Percentiles rank a stretch among this genome's conserved stretches.
These are phyloP conservation scores for Drosophila lowei DNA, from an alignment of 1,140 invertebrate species.

Conservation along the genomic window DNA sequence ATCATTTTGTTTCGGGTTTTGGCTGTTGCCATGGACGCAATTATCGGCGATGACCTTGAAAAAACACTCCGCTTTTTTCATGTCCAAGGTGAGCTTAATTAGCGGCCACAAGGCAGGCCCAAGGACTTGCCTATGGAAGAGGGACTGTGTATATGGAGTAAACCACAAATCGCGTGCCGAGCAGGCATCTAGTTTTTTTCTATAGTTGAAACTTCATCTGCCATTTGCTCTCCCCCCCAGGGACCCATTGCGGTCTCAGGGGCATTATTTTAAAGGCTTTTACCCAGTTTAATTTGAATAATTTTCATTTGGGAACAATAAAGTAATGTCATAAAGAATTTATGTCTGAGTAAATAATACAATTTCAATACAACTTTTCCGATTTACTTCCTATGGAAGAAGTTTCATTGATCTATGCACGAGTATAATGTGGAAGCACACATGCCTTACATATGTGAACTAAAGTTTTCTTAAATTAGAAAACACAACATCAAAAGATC, in stretches of 20 bases:
- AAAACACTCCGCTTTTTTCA: constrained; percentile 41
- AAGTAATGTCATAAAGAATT: background rate
- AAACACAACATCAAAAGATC: too few relatives aligned
- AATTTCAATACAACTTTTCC: too few relatives aligned
- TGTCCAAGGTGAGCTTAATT: constrained; percentile 71
- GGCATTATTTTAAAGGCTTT: constrained; percentile 15
- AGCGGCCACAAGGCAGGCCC: constrained; percentile 41
- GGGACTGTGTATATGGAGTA: constrained; percentile 11
- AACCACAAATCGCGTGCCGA: constrained; percentile 59
- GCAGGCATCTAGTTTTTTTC: constrained; percentile 38
- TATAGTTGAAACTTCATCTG: constrained; percentile 41
- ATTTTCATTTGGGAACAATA: constrained; percentile 4
- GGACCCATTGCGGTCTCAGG: constrained; percentile 3
- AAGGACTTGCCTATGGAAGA: constrained; percentile 34
- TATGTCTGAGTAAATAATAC: background rate
- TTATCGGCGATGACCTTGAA: constrained; percentile 72
- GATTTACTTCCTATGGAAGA: too few relatives aligned
- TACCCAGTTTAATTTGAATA: constrained; percentile 5
- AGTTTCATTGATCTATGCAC: too few relatives aligned
- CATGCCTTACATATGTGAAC: too few relatives aligned
- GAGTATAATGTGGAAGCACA: too few relatives aligned
- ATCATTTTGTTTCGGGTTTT: constrained; percentile 25
- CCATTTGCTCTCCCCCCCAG: constrained; percentile 5
- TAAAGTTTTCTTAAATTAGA: too few relatives aligned
- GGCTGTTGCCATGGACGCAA: constrained; percentile 36